A percentile compares a stretch with the other conserved stretches of the same genome.
phyloP scores from a whole-genome alignment of 2,113 vertebrate species.

The Saccopteryx leptura region DNA sequence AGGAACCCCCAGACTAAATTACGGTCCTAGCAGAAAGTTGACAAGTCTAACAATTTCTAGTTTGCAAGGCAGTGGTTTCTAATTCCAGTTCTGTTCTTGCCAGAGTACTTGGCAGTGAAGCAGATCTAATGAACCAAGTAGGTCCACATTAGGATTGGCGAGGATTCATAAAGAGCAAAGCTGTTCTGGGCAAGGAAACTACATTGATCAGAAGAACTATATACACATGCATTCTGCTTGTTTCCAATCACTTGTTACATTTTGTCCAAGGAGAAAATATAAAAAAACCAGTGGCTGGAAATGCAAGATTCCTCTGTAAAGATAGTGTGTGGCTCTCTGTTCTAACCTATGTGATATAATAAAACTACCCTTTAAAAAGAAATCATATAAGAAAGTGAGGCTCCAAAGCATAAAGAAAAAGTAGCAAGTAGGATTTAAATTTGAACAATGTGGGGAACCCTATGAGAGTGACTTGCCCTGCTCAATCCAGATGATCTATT shows the following conservation, averaged over 20 bases:
- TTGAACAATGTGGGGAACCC: not conserved
- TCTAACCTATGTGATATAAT: not conserved
- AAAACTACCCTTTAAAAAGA: not conserved
- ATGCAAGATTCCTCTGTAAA: not conserved
- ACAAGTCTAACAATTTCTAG: not conserved
- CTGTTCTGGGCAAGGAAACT: not conserved
- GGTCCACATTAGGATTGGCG: not conserved
- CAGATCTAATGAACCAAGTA: not conserved
- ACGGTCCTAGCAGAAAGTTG: not conserved
- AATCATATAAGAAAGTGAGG: not conserved
- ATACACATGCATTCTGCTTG: not conserved
- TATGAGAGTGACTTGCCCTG: not conserved
- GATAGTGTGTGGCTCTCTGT: not conserved
- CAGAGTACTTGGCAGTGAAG: not conserved
- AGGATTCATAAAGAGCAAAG: not conserved
- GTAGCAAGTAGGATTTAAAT: not conserved
- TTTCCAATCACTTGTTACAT: conserved; percentile 21
- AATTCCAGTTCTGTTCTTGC: not conserved
- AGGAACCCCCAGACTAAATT: not conserved
- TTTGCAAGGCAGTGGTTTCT: not conserved
- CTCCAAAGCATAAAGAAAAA: not conserved
- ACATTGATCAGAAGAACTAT: not conserved
- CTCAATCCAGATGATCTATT: not conserved
- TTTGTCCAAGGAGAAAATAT: conserved; percentile 4
- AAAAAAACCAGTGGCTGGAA: not conserved